Base-by-base conservation (phyloP, 2,113 vertebrate genomes). In the Lycaon pictus region DNA sequence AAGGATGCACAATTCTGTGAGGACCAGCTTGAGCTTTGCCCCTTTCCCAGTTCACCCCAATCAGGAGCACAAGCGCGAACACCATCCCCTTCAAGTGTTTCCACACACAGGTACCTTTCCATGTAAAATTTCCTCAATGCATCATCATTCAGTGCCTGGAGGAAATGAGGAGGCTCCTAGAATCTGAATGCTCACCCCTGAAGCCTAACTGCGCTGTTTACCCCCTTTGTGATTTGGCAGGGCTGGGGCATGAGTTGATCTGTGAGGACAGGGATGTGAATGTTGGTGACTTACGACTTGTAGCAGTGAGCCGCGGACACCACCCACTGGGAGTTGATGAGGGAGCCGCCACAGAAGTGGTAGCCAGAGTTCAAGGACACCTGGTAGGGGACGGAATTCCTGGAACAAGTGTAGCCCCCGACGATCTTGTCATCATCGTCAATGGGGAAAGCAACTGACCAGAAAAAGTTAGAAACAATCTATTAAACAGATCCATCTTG, bases 291-390 rank as follows among this genome's bases (percentile, higher is more conserved):
- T 99, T 98, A 99, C 98, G 98, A 98, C 97, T 99, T 97, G 97
- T 99, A 99, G 98, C 99, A 99, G 97, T 99, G 99, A 98, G 98
- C 99, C 9, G 99, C 99, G 16, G 99, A 99, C 86, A 99, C 96
- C 58, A 99, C 99, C 99, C 99, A 99, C 63, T 97, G 96, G 89
- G 88, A 95, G 96, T 12, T 92, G 16, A 98, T 98, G 63, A 99
- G 98, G 71, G 97, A 98, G 0, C 99, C 99, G 0, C 99, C 98
- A 7, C 99, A 99, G 96, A 98, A 98, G 97, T 99, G 99, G 97
- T 99, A 99, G 32, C 99, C 99, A 0, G 93, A 74, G 55, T 98
- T 99, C 96, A 99, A 98, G 72, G 99, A 99, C 53, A 98, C 99
- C 93, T 99, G 98, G 97, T 99, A 99, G 85, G 98, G 88, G 2